phyloP scores from a whole-genome alignment of 2,888 invertebrate genomes.

The Hypomecis punctinalis region DNA sequence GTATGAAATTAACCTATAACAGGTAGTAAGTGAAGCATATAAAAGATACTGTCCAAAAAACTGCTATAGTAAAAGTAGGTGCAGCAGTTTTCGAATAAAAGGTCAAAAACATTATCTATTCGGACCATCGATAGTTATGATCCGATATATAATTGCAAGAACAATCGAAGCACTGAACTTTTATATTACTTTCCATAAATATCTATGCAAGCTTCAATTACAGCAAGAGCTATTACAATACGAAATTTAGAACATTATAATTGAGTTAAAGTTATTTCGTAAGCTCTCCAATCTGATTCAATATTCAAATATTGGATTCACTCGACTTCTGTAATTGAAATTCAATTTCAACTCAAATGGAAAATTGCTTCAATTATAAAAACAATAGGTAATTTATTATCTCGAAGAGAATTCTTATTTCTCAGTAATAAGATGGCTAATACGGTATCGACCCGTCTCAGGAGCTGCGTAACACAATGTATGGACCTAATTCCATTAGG shows the following conservation, averaged over 20 bases:
- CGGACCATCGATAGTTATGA: background rate
- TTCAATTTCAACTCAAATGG: conserved; percentile 53
- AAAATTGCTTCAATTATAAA: conserved; percentile 55
- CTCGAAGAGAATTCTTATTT: conserved; percentile 42
- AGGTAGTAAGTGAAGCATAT: too few species aligned
- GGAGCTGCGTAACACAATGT: conserved; percentile 44
- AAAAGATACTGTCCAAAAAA: background rate
- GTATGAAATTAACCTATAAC: too few species aligned
- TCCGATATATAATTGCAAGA: conserved; percentile 5
- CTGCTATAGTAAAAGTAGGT: background rate
- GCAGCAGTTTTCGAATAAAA: background rate
- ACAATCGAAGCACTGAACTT: background rate
- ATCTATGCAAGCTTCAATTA: conserved; percentile 10
- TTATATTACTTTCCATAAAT: background rate
- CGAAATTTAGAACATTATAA: conserved; percentile 6
- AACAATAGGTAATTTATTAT: conserved; percentile 48
- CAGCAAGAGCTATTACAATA: conserved; percentile 3
- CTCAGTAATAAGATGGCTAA: conserved; percentile 49
- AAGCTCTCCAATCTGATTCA: conserved; percentile 9
- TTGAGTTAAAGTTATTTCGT: conserved; percentile 15
- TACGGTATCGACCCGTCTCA: conserved; percentile 22
- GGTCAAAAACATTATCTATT: background rate
- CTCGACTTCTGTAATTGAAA: conserved; percentile 49
- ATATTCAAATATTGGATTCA: conserved; percentile 23
- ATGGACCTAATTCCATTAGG: conserved; percentile 62